Percentiles rank a stretch among this genome's conserved stretches.
Evolutionary conservation across 2,113 vertebrate genomes (phyloP).

Genomic region (Neodontobutis hainanensis): DNA sequence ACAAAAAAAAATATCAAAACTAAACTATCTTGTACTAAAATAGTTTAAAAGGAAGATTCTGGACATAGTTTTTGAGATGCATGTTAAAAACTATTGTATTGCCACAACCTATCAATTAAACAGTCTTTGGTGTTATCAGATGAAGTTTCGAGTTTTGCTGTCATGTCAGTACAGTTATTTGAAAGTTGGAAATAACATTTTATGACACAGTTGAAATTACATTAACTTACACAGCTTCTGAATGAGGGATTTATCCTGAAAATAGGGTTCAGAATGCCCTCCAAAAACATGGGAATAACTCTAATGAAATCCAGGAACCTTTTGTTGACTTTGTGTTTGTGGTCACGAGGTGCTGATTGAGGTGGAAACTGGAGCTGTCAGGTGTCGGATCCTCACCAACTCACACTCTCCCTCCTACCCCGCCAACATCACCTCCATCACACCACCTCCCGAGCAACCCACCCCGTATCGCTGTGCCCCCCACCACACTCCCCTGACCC

Average conservation of each 20-base stretch:
- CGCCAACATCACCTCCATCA: slow-evolving; percentile 42
- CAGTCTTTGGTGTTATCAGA: too few species aligned
- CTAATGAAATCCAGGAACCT: background rate
- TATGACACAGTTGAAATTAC: too few species aligned
- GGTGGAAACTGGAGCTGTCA: slow-evolving; percentile 26
- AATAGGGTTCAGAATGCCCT: background rate
- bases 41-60: too few species aligned
- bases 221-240: background rate
- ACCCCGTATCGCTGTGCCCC: background rate
- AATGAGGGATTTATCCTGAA: background rate
- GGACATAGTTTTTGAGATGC: too few species aligned
- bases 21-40: too few species aligned
- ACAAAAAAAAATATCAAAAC: background rate
- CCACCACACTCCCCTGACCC: slow-evolving; percentile 30
- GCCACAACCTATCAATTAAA: too few species aligned
- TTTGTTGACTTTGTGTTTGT: slow-evolving; percentile 14
- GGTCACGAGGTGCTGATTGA: slow-evolving; percentile 42
- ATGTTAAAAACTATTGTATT: too few species aligned
- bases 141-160: too few species aligned
- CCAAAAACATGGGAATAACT: background rate
- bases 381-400: slow-evolving; percentile 45
- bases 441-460: slow-evolving; percentile 50
- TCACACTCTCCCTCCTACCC: background rate
- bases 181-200: too few species aligned
- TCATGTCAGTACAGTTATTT: too few species aligned